Percentiles rank a stretch among this genome's conserved stretches.
Evolutionary conservation across 2,113 vertebrate genomes (phyloP).

Genomic region (Plestiodon gilberti): DNA sequence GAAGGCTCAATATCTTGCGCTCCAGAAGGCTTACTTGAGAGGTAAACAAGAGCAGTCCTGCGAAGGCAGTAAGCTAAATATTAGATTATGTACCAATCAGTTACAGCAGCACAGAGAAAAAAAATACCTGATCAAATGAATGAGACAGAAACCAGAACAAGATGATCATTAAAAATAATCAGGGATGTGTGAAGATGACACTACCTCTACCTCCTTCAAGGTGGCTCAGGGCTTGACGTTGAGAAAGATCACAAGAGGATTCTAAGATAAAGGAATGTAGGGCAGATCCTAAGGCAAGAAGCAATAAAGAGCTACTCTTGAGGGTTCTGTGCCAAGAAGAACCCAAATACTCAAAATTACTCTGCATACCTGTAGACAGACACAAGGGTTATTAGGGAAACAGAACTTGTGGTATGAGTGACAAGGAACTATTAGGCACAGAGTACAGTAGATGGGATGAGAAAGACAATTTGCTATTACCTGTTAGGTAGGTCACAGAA

Average conservation of each 20-base stretch:
- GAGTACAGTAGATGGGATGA: not conserved
- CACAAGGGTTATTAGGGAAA: not conserved
- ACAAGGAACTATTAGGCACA: not conserved
- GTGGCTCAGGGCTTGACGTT: not conserved
- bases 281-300: not conserved
- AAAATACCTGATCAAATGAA: not conserved
- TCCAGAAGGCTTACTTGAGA: no score
- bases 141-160: not conserved
- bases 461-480: not conserved
- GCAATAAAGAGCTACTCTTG: not conserved
- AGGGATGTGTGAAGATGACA: not conserved
- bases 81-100: not conserved
- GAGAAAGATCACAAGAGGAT: not conserved
- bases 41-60: no score
- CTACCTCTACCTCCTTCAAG: not conserved
- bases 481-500: no score
- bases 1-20: no score
- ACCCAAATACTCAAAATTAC: not conserved
- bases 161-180: not conserved
- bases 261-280: not conserved
- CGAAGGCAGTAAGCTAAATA: no score
- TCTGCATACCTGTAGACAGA: not conserved
- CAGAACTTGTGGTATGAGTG: not conserved
- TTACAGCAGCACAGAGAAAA: not conserved
- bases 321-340: not conserved